phyloP scores from a whole-genome alignment of 1,140 invertebrate species.

The Orius insidiosus region DNA sequence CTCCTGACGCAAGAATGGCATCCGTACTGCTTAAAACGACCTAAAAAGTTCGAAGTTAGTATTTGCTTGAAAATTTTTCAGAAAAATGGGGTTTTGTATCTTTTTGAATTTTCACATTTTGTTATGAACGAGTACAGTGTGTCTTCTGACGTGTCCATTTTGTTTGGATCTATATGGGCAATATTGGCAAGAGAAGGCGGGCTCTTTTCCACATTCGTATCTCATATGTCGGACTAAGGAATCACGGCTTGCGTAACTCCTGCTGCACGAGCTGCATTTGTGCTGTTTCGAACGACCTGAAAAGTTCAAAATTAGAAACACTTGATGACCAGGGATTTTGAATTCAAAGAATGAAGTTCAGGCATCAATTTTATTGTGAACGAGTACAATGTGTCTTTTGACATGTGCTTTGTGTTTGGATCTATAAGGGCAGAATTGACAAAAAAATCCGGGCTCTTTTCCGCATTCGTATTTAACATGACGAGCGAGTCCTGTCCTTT shows the following conservation, averaged over 20 bases:
- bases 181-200: slow-evolving; percentile 24
- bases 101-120: too few species aligned
- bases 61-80: too few species aligned
- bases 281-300: too few species aligned
- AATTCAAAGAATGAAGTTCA: too few species aligned
- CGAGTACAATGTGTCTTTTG: slow-evolving; percentile 24
- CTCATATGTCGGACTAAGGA: not conserved
- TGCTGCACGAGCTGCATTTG: slow-evolving; percentile 2
- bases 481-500: slow-evolving; percentile 27
- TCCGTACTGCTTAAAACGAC: too few species aligned
- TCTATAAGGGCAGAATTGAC: slow-evolving; percentile 31
- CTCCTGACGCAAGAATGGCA: slow-evolving; percentile 9
- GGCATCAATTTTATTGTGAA: not conserved
- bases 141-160: slow-evolving; percentile 18
- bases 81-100: too few species aligned
- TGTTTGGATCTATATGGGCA: slow-evolving; percentile 19
- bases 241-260: not conserved
- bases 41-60: too few species aligned
- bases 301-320: not conserved
- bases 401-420: slow-evolving; percentile 27
- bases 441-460: slow-evolving; percentile 23
- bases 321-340: too few species aligned
- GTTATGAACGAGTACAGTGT: too few species aligned
- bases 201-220: slow-evolving; percentile 25
- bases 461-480: slow-evolving; percentile 29